Evolutionary conservation across 2,888 invertebrate species (phyloP).

Genomic region (Sisyra terminalis): DNA sequence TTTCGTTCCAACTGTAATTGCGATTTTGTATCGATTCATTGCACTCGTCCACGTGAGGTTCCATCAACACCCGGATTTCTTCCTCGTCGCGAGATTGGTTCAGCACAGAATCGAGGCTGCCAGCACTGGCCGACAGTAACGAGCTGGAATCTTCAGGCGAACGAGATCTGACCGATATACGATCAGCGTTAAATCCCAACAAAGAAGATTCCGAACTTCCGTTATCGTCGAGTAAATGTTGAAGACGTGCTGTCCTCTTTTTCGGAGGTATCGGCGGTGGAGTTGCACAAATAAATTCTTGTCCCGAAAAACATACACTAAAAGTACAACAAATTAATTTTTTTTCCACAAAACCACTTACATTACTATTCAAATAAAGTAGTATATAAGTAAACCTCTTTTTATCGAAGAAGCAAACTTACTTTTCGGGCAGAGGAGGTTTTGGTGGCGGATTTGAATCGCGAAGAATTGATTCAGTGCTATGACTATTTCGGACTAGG

Average conservation of each 20-base stretch:
- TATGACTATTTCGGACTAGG: conserved; percentile 60
- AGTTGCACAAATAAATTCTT: conserved; percentile 39
- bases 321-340: conserved; percentile 9
- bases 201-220: conserved; percentile 37
- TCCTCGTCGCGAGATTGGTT: conserved; percentile 76
- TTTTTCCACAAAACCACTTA: background rate
- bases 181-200: conserved; percentile 46
- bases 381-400: background rate
- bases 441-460: conserved; percentile 65
- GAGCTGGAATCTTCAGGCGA: conserved; percentile 55
- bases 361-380: too few species aligned
- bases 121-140: conserved; percentile 49
- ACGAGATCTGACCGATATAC: conserved; percentile 58
- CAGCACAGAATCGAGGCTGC: conserved; percentile 74
- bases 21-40: too few species aligned
- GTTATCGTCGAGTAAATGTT: conserved; percentile 29
- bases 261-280: conserved; percentile 70
- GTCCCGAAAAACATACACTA: conserved; percentile 20
- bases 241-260: conserved; percentile 34
- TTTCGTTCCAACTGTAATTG: background rate
- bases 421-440: conserved; percentile 73
- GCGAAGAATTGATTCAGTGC: conserved; percentile 62
- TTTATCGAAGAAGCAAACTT: conserved; percentile 13
- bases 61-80: conserved; percentile 48
- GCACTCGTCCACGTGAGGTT: conserved; percentile 28